Evolutionary conservation across 2,888 invertebrate genomes (phyloP).

Genomic region (Drosophila affinis): DNA sequence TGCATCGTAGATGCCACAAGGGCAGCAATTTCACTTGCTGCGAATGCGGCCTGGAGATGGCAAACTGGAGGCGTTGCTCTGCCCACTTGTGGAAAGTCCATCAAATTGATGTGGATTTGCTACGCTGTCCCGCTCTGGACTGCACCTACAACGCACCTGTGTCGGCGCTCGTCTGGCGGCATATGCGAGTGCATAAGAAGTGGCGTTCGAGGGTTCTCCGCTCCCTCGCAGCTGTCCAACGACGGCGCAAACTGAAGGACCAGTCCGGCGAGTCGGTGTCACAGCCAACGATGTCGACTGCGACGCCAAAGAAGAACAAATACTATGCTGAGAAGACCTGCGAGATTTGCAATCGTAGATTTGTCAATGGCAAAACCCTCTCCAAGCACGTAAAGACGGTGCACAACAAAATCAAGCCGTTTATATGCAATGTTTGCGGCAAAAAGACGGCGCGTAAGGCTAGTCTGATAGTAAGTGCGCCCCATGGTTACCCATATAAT

Average conservation of each 20-base stretch:
- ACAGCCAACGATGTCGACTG: constrained; percentile 9
- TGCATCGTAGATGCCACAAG: constrained; percentile 85
- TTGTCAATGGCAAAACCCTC: constrained; percentile 88
- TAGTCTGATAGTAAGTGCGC: constrained; percentile 85
- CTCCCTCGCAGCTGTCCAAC: constrained; percentile 69
- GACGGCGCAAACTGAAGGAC: constrained; percentile 59
- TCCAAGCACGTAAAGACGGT: constrained; percentile 89
- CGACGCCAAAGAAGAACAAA: constrained; percentile 71
- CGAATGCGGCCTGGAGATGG: constrained; percentile 85
- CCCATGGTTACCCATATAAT: neutral
- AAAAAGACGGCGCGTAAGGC: constrained; percentile 89
- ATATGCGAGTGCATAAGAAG: constrained; percentile 86
- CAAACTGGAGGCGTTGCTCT: constrained; percentile 88
- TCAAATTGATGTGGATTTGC: constrained; percentile 86
- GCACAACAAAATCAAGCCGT: constrained; percentile 90
- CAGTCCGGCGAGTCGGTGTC: constrained; percentile 34
- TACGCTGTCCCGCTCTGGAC: constrained; percentile 85
- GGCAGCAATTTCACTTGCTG: constrained; percentile 84
- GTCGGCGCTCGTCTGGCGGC: constrained; percentile 86
- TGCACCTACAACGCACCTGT: constrained; percentile 86
- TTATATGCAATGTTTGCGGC: constrained; percentile 90
- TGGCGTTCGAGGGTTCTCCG: constrained; percentile 81
- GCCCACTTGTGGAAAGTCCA: constrained; percentile 89
- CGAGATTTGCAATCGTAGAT: constrained; percentile 87
- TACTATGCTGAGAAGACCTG: constrained; percentile 88